Conservation (phyloP, 1,140 invertebrate species). For the Arion vulgaris region DNA sequence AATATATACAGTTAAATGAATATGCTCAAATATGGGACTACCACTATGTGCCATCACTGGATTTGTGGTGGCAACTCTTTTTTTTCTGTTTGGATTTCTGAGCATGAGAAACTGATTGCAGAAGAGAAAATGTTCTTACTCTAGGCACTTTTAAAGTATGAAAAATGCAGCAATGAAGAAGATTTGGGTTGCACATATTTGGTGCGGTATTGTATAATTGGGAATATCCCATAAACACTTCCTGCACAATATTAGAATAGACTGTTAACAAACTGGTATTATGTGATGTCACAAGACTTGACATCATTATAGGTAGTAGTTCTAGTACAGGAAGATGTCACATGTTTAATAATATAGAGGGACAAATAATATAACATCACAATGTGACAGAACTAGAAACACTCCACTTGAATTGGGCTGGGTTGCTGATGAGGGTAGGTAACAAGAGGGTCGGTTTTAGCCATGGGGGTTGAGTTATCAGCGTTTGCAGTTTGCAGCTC, state of each 20-base stretch:
- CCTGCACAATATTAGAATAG: neutral
- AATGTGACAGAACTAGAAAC: neutral
- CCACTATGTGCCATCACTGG: no score
- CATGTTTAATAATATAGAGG: neutral
- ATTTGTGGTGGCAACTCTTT: no score
- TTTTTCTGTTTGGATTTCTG: no score
- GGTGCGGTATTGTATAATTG: neutral
- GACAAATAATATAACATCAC: slow-evolving; percentile 2
- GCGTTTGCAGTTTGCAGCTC: slow-evolving; percentile 1
- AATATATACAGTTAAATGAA: no score
- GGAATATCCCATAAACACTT: neutral
- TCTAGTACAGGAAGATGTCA: neutral
- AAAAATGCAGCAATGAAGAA: no score
- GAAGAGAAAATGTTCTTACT: no score
- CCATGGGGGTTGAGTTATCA: neutral
- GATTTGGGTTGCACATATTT: no score
- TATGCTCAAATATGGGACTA: no score
- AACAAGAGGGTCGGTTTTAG: neutral
- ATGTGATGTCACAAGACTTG: neutral
- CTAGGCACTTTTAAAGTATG: no score
- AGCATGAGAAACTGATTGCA: no score
- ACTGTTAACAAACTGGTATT: neutral
- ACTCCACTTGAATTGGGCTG: slow-evolving; percentile 1
- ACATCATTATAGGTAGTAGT: neutral
- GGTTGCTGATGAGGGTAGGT: slow-evolving; percentile 10